Evolutionary conservation across 1,140 invertebrate genomes (phyloP), one percentile per base, ranked within the genome.

Genomic region (Calephelis virginiensis): DNA sequence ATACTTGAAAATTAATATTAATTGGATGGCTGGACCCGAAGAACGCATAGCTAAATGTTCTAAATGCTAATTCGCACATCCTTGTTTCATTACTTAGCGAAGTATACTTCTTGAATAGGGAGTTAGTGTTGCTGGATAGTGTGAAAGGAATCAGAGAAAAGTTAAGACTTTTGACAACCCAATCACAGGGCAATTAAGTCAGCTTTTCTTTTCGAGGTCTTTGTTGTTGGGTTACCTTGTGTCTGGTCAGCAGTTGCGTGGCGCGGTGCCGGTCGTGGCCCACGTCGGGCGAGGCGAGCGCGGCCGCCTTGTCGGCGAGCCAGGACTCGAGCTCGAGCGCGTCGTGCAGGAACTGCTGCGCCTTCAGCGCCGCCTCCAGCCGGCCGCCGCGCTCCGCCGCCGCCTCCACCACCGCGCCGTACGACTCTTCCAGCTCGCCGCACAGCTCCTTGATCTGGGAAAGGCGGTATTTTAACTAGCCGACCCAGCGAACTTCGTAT

Each of bases 241-340:
- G 97, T 86, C 97, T 97, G 8, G 97, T 97, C 1, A 98, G 92
- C 47, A 98, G 92, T 91, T 98, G 98, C 12, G 97, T 96, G 48
- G 97, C 97, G 11, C 96, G 94, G 82, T 97, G 96, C 59, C 97
- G 93, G 92, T 99, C 97, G 46, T 96, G 93, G 14, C 97, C 97
- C 75, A 96, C 96, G 84, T 98, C 97, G 6, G 94, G 95, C 28
- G 96, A 96, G 50, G 93, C 94, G 8, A 98, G 86, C 28, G 96
- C 94, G 67, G 96, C 95, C 61, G 95, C 95, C 81, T 97, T 97
- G 91, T 98, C 97, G 48, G 94, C 94, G 61, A 99, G 93, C 98
- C 98, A 99, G 61, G 95, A 95, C 90, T 99, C 98, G 71, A 98
- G 95, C 92, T 99, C 98, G 68, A 95, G 95, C 7, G 97, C 96